A percentile compares a stretch with the other conserved stretches of the same genome.
phyloP scores from a whole-genome alignment of 2,888 invertebrate genomes.

The Ornithoptera alexandrae region DNA sequence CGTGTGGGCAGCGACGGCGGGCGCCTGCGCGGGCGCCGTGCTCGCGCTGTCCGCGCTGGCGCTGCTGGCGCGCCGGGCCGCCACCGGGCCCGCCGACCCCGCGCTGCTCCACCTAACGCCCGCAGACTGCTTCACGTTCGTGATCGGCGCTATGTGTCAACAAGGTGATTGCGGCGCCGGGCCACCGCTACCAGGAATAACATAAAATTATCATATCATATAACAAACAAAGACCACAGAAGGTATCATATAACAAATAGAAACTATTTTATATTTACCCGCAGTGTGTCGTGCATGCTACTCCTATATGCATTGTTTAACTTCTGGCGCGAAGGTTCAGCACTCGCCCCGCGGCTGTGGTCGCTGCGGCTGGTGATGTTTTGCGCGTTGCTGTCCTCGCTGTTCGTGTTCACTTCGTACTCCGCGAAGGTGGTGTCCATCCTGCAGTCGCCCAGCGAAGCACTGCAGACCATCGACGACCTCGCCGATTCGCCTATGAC shows the following conservation, averaged over 20 bases:
- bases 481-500: slow-evolving; percentile 78
- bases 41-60: slow-evolving; percentile 39
- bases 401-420: slow-evolving; percentile 82
- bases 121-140: slow-evolving; percentile 75
- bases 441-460: slow-evolving; percentile 81
- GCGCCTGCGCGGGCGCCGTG: slow-evolving; percentile 40
- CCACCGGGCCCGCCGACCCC: slow-evolving; percentile 26
- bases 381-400: slow-evolving; percentile 73
- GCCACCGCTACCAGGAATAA: background rate
- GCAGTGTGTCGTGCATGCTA: too few species aligned
- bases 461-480: slow-evolving; percentile 76
- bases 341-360: slow-evolving; percentile 64
- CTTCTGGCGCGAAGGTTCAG: slow-evolving; percentile 57
- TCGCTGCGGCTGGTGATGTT: slow-evolving; percentile 79
- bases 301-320: background rate
- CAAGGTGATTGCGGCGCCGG: slow-evolving; percentile 65
- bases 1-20: slow-evolving; percentile 74
- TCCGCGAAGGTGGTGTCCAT: slow-evolving; percentile 84
- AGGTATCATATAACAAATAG: too few species aligned
- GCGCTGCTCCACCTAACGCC: slow-evolving; percentile 43
- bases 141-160: slow-evolving; percentile 81
- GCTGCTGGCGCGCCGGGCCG: slow-evolving; percentile 41
- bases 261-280: too few species aligned
- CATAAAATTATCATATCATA: too few species aligned
- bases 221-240: too few species aligned